Conservation (phyloP, 1,140 invertebrate genomes). For the Limonius californicus region DNA sequence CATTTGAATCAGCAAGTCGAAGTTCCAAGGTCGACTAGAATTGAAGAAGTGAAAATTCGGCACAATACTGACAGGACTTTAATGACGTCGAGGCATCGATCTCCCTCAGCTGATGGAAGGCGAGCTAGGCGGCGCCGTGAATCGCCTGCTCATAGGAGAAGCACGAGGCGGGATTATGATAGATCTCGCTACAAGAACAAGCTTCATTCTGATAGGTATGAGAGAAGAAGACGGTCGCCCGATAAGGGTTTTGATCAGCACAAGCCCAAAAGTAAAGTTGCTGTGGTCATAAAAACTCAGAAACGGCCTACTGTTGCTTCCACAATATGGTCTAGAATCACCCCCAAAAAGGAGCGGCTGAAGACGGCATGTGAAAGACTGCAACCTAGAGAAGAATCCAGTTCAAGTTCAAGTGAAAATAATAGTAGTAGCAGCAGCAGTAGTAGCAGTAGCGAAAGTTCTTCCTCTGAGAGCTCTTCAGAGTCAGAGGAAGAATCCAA, state of each 20-base stretch:
- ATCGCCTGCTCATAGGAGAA: not conserved
- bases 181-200: slow-evolving; percentile 25
- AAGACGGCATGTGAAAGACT: slow-evolving; percentile 16
- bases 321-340: slow-evolving; percentile 40
- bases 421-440: slow-evolving; percentile 15
- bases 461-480: not conserved
- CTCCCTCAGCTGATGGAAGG: not conserved
- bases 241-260: slow-evolving; percentile 21
- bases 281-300: slow-evolving; percentile 42
- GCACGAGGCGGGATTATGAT: slow-evolving; percentile 12
- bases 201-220: slow-evolving; percentile 13
- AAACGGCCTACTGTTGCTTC: slow-evolving; percentile 44
- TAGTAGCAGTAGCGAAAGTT: not conserved
- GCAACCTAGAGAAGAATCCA: slow-evolving; percentile 15
- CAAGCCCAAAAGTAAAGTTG: slow-evolving; percentile 43
- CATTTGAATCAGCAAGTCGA: not conserved
- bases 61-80: not conserved
- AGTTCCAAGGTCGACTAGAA: too few species aligned
- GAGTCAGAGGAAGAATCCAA: slow-evolving; percentile 12
- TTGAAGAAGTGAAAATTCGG: not conserved
- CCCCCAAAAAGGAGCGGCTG: slow-evolving; percentile 20
- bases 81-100: not conserved
- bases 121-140: not conserved
- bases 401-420: slow-evolving; percentile 12
- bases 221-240: not conserved